Base-by-base conservation (phyloP, 2,797 vertebrate species). In the Odontamblyopus rebecca region DNA sequence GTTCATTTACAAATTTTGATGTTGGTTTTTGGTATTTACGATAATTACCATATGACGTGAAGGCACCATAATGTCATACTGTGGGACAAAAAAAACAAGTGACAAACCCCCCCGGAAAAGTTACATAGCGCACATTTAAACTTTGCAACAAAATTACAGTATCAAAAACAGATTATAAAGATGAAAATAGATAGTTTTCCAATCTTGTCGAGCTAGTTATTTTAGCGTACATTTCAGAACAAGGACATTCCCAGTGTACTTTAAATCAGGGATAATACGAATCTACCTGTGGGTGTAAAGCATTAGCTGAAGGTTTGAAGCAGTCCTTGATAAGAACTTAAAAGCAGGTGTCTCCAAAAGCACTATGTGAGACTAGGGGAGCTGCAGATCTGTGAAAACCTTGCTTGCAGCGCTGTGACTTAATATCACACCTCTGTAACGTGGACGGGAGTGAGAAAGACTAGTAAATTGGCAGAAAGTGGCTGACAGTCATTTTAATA, bases 301-400 rank as follows among this genome's bases (percentile, higher is more conserved):
- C 44, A 53, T 77, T 54, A 72, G 54, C 1, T 15, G 30, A 70
- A 48, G 72, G 75, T 80, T 78, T 79, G 59, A 78, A 73, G 71
- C 61, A n/a, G 38, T 73, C 77, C 69, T 78, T 78, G 74, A 78
- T 81, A 74, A 77, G 54, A 73, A 83, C 53, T 64, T 68, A 54
- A 38, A 75, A 74, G 27, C 65, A 29, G 50, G 77, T 67, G n/a
- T 26, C 23, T 72, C 38, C 32, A 71, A 67, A 78, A 68, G 32
- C 61, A 8, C 44, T 73, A 79, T 77, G 73, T 67, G 54, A 23
- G 23, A 30, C 72, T 72, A 71, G 61, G 62, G 61, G 35, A 50
- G 71, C 78, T 86, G 77, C 75, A 82, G 74, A 82, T 79, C 80
- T 82, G 62, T 73, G 69, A 84, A 85, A 76, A 61, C 71, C 68